Conservation (phyloP, 2,797 vertebrate species). For the Coranthus polyacanthus region DNA sequence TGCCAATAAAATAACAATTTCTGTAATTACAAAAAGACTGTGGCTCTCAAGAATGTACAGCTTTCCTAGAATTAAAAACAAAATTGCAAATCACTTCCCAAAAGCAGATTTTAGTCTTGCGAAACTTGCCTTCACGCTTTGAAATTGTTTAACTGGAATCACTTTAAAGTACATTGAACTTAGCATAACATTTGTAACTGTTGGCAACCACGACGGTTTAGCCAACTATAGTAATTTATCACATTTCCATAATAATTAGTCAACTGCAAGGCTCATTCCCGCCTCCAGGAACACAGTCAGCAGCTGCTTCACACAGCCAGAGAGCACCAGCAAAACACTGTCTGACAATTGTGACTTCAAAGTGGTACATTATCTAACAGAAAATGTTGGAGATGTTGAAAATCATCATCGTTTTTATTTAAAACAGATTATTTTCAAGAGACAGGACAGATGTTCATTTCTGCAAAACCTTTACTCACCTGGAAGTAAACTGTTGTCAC, state of each 20-base stretch:
- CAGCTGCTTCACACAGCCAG: slow-evolving; percentile 44
- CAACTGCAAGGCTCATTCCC: slow-evolving; percentile 14
- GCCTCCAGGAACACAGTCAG: slow-evolving; percentile 42
- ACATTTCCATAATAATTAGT: slow-evolving; percentile 57
- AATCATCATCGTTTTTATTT: slow-evolving; percentile 20
- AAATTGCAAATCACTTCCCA: not conserved
- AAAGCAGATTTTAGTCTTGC: not conserved
- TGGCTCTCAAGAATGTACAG: not conserved
- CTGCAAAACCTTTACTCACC: not conserved
- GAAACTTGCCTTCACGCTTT: slow-evolving; percentile 4
- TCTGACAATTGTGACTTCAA: slow-evolving; percentile 20
- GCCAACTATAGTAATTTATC: slow-evolving; percentile 47
- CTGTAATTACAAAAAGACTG: too few relatives aligned
- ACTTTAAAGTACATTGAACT: slow-evolving; percentile 1
- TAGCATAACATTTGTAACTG: slow-evolving; percentile 4
- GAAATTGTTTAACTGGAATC: not conserved
- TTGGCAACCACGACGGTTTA: slow-evolving; percentile 21
- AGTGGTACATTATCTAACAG: slow-evolving; percentile 13
- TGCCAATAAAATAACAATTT: not conserved
- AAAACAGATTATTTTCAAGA: not conserved
- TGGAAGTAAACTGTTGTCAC: not conserved
- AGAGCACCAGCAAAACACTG: slow-evolving; percentile 26
- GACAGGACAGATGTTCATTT: not conserved
- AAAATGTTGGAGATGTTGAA: not conserved
- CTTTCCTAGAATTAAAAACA: not conserved